A percentile compares a stretch with the other conserved stretches of the same genome.
Evolutionary conservation across 2,797 vertebrate genomes (phyloP).

Genomic region (Sandelia bainsii): DNA sequence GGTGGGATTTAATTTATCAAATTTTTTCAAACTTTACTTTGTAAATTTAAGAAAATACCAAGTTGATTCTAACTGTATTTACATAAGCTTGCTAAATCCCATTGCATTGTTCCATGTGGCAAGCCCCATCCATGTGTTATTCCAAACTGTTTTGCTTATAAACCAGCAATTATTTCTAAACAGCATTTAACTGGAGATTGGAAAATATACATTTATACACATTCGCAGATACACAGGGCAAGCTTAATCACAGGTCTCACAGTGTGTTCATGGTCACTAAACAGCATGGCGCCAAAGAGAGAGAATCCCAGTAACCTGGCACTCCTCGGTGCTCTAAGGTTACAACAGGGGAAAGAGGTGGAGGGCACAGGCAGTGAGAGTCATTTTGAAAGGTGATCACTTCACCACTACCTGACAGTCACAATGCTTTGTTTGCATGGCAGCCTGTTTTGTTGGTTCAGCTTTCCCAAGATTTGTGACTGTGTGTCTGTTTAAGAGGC

Average conservation of each 20-base stretch:
- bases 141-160: conserved; percentile 36
- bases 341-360: conserved; percentile 74
- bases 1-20: conserved; percentile 2
- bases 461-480: conserved; percentile 47
- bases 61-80: conserved; percentile 11
- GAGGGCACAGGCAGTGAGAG: conserved; percentile 75
- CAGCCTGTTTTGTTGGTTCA: conserved; percentile 40
- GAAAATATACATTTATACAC: conserved; percentile 47
- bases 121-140: conserved; percentile 12
- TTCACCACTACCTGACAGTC: conserved; percentile 71
- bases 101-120: conserved; percentile 21
- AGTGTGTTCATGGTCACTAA: conserved; percentile 71
- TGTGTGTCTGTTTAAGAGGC: conserved; percentile 32
- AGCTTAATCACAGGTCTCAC: conserved; percentile 69
- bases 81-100: conserved; percentile 6
- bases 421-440: conserved; percentile 74
- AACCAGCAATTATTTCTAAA: conserved; percentile 48
- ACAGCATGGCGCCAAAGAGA: conserved; percentile 79
- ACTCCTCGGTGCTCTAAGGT: conserved; percentile 73
- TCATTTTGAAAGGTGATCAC: conserved; percentile 81
- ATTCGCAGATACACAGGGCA: conserved; percentile 42
- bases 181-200: conserved; percentile 15
- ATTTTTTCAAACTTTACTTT: conserved; percentile 17
- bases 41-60: conserved; percentile 16
- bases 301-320: conserved; percentile 81